phyloP scores from a whole-genome alignment of 1,140 invertebrate genomes.

The Hypothenemus hampei region DNA sequence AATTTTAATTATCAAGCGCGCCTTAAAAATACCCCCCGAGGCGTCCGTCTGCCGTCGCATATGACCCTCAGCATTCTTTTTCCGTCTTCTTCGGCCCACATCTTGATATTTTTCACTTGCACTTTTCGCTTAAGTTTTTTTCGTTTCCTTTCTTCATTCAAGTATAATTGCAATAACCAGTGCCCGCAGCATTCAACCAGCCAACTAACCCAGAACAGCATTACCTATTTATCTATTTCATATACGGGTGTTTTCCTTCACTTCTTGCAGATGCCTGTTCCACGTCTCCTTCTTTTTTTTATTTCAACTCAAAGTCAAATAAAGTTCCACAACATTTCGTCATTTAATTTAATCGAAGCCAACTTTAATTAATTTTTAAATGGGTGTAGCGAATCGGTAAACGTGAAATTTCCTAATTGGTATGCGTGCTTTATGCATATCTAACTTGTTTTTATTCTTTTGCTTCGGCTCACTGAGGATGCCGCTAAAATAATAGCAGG shows the following conservation, averaged over 20 bases:
- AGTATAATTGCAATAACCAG: conserved; percentile 1
- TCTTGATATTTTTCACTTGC: background rate
- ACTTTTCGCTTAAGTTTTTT: conserved; percentile 1
- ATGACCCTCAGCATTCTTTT: too few relatives aligned
- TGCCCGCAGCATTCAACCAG: conserved; percentile 3
- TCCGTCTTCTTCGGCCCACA: too few relatives aligned
- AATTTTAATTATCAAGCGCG: too few relatives aligned
- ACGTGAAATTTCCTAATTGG: conserved; percentile 6
- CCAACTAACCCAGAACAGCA: conserved; percentile 5
- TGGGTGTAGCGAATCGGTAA: conserved; percentile 24
- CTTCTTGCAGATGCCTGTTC: background rate
- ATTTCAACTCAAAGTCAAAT: too few relatives aligned
- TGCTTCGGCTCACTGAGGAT: conserved; percentile 17
- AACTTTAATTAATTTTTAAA: conserved; percentile 28
- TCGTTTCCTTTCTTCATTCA: background rate
- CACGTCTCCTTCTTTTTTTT: conserved; percentile 7
- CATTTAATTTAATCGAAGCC: conserved; percentile 17
- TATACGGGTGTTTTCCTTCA: too few relatives aligned
- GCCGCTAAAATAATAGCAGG: conserved; percentile 27
- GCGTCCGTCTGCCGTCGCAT: too few relatives aligned
- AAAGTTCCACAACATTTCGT: conserved; percentile 7
- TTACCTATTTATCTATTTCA: conserved; percentile 10
- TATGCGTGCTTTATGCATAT: conserved; percentile 24
- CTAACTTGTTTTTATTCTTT: too few relatives aligned
- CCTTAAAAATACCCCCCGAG: too few relatives aligned